phyloP scores from a whole-genome alignment of 2,888 invertebrate genomes.

The Acronicta leporina region DNA sequence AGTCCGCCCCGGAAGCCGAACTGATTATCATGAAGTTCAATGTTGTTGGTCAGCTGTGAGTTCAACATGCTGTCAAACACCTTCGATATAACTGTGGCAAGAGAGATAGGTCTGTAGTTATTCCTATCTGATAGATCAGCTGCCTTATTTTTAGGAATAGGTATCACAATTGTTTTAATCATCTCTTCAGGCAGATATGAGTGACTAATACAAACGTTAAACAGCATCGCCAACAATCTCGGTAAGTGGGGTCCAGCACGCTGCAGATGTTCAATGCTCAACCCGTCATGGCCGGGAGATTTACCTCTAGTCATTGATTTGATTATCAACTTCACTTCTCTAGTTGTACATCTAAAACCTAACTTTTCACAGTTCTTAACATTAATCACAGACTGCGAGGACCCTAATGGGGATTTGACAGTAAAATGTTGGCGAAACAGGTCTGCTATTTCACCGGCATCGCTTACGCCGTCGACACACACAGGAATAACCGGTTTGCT shows the following conservation, averaged over 20 bases:
- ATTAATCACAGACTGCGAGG: not conserved
- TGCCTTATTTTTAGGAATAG: too few relatives aligned
- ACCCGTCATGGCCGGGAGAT: conserved; percentile 1
- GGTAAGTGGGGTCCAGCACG: conserved; percentile 7
- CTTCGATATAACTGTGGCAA: too few relatives aligned
- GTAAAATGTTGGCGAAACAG: conserved; percentile 11
- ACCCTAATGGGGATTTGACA: conserved; percentile 8
- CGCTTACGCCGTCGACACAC: not conserved
- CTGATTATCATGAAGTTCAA: too few relatives aligned
- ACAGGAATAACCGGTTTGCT: conserved; percentile 4
- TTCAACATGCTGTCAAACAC: too few relatives aligned
- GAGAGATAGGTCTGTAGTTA: too few relatives aligned
- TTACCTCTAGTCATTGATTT: conserved; percentile 2
- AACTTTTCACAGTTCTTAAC: not conserved
- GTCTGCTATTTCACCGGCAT: conserved; percentile 2
- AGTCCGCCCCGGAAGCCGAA: too few relatives aligned
- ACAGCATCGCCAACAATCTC: not conserved
- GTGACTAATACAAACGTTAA: not conserved
- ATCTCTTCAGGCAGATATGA: too few relatives aligned
- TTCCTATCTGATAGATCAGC: too few relatives aligned
- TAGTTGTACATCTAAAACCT: not conserved
- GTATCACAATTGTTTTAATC: too few relatives aligned
- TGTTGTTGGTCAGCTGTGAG: too few relatives aligned
- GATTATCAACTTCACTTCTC: not conserved
- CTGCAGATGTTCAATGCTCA: too few relatives aligned